phyloP scores from a whole-genome alignment of 1,140 invertebrate species.

The Lordiphosa stackelbergi region DNA sequence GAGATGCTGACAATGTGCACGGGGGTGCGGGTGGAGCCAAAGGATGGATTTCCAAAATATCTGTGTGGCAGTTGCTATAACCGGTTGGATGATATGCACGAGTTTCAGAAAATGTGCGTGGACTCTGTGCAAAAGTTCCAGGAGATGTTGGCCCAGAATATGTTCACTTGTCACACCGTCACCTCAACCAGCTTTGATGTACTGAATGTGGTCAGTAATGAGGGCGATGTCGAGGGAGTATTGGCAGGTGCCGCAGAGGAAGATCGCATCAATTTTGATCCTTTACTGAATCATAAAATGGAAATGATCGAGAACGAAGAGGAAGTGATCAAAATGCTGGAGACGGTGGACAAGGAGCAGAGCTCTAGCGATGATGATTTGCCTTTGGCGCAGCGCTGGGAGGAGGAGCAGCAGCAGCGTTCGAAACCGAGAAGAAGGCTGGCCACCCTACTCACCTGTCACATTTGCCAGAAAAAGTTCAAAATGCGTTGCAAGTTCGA shows the following conservation, averaged over 20 bases:
- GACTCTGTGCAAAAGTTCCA: conserved; percentile 46
- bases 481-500: conserved; percentile 59
- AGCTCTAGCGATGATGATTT: conserved; percentile 51
- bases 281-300: conserved; percentile 55
- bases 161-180: conserved; percentile 12
- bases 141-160: conserved; percentile 53
- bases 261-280: conserved; percentile 68
- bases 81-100: conserved; percentile 52
- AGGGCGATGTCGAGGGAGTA: conserved; percentile 36
- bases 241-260: conserved; percentile 51
- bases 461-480: conserved; percentile 66
- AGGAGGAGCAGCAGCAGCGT: conserved; percentile 8
- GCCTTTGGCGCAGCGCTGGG: conserved; percentile 44
- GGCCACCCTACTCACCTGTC: conserved; percentile 40
- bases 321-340: conserved; percentile 67
- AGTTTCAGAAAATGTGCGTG: conserved; percentile 52
- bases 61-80: conserved; percentile 50
- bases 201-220: conserved; percentile 38
- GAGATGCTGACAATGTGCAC: conserved; percentile 54
- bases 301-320: conserved; percentile 67
- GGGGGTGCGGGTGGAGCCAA: conserved; percentile 38
- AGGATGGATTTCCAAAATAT: conserved; percentile 54
- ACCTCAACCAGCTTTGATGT: conserved; percentile 36
- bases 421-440: conserved; percentile 9
- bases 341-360: conserved; percentile 44